These are phyloP conservation scores for Ylistrum balloti DNA, from an alignment of 1,140 invertebrate species.

Conservation along the genomic window DNA sequence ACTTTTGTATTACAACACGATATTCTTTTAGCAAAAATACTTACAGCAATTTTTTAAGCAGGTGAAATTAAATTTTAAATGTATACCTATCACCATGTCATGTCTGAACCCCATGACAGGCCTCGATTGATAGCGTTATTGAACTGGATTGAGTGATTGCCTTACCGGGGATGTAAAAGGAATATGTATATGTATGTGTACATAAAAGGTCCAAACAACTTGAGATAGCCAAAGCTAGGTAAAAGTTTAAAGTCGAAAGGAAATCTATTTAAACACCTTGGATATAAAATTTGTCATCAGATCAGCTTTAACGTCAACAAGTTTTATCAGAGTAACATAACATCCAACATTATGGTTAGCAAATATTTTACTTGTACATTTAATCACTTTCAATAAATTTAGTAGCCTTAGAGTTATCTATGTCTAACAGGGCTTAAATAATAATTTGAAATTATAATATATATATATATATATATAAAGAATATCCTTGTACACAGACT, in stretches of 20 bases:
- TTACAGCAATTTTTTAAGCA: neutral
- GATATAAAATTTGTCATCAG: constrained; percentile 35
- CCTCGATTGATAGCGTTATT: constrained; percentile 33
- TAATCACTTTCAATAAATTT: neutral
- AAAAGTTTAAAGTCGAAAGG: constrained; percentile 14
- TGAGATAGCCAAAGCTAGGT: constrained; percentile 18
- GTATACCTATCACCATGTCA: neutral
- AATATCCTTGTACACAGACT: too few relatives aligned
- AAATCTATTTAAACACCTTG: constrained; percentile 31
- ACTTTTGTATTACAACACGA: neutral
- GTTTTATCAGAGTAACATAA: constrained; percentile 10
- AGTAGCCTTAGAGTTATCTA: neutral
- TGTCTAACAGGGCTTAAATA: neutral
- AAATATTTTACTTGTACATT: constrained; percentile 28
- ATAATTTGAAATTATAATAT: neutral
- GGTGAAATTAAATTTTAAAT: neutral
- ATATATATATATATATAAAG: too few relatives aligned
- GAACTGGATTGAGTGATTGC: constrained; percentile 38
- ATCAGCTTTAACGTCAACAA: neutral
- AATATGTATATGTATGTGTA: constrained; percentile 38
- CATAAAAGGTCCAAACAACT: constrained; percentile 13
- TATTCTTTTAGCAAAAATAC: neutral
- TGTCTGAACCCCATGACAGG: neutral
- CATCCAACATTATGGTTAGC: constrained; percentile 33
- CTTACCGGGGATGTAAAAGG: constrained; percentile 24